These are phyloP conservation scores for Myathropa florea DNA, from an alignment of 2,888 invertebrate genomes.

Conservation along the genomic window DNA sequence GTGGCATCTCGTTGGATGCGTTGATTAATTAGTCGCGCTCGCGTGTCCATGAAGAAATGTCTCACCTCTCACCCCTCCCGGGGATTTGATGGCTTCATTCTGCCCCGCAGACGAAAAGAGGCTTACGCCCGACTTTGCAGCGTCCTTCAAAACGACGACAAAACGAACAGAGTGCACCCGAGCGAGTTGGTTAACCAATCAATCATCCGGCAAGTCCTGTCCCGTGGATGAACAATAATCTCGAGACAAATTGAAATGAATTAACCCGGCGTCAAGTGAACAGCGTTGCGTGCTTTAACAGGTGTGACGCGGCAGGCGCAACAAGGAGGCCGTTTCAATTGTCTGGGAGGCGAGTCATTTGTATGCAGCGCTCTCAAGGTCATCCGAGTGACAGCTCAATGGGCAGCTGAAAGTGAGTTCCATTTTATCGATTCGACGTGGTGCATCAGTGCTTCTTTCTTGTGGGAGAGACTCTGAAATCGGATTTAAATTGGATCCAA, in stretches of 20 bases:
- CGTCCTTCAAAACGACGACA: constrained; percentile 46
- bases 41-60: constrained; percentile 43
- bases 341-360: neutral
- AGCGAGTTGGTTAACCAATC: neutral
- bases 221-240: neutral
- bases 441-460: neutral
- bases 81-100: constrained; percentile 43
- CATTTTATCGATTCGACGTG: neutral
- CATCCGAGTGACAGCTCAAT: neutral
- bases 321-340: neutral
- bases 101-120: neutral
- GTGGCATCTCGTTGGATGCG: constrained; percentile 25
- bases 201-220: neutral
- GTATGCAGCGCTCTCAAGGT: neutral
- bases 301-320: neutral
- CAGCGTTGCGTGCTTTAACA: neutral
- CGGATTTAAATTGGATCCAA: neutral
- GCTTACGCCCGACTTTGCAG: neutral
- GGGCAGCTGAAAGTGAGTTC: neutral
- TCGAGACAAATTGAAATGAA: constrained; percentile 5
- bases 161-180: neutral
- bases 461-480: too few relatives aligned
- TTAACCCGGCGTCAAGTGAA: neutral
- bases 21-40: constrained; percentile 50
- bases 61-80: neutral